Evolutionary conservation across 2,888 invertebrate species (phyloP).

Genomic region (Aleiodes testaceus): DNA sequence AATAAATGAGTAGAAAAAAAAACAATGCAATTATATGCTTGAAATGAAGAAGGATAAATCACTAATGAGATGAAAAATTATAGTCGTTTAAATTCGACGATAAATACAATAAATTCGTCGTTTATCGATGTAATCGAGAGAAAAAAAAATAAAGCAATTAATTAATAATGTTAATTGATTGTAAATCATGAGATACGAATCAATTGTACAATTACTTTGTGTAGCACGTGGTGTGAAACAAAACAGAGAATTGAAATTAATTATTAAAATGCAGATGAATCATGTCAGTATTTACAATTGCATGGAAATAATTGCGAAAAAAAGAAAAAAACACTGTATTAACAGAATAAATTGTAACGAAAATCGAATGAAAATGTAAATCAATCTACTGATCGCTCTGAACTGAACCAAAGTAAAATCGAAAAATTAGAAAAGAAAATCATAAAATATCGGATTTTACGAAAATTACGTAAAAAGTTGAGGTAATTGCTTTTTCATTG

Average conservation of each 20-base stretch:
- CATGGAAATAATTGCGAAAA: conserved; percentile 39
- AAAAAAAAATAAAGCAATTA: not conserved
- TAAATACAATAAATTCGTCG: conserved; percentile 7
- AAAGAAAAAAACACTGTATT: conserved; percentile 23
- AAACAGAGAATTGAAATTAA: conserved; percentile 62
- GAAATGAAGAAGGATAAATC: not conserved
- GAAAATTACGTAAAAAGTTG: not conserved
- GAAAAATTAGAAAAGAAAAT: not conserved
- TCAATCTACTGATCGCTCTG: conserved; percentile 26
- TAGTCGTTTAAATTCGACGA: not conserved
- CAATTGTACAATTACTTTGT: conserved; percentile 33
- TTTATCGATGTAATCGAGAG: conserved; percentile 26
- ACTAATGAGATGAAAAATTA: not conserved
- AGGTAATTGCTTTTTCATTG: conserved; percentile 38
- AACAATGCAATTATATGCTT: conserved; percentile 31
- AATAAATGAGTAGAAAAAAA: conserved; percentile 14
- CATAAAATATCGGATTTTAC: not conserved
- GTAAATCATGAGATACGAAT: conserved; percentile 22
- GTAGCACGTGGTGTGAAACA: conserved; percentile 8
- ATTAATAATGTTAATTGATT: conserved; percentile 18
- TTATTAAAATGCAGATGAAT: conserved; percentile 27
- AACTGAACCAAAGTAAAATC: conserved; percentile 1
- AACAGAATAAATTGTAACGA: conserved; percentile 17
- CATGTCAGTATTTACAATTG: conserved; percentile 66
- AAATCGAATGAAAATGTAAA: conserved; percentile 19